Base-by-base conservation (phyloP, 2,797 vertebrate species). In the Parauchenoglanis punctatus region DNA sequence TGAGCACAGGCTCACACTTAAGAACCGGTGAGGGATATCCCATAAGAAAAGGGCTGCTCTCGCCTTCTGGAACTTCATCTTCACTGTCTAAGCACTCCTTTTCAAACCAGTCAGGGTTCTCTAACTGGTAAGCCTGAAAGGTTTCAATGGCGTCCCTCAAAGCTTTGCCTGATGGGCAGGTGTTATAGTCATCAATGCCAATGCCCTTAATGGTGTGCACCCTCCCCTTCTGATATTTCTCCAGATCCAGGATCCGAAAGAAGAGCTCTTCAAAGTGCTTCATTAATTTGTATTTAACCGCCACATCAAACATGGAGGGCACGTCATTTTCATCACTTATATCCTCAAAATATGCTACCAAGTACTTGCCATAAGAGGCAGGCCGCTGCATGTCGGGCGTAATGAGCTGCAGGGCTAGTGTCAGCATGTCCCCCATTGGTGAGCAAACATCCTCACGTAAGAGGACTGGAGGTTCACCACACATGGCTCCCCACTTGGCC, bases 401-500 rank as follows among this genome's bases (percentile, higher is more conserved):
- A 88, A 98, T 97, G 84, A 98, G 93, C 90, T 97, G 96, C 89
- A 99, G 93, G 84, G 98, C 97, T 0, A 97, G 96, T 0, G 96
- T 98, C 89, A 99, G 97, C 80, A 99, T 95, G 91, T 99, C 99
- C 0, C 97, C 97, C 0, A 93, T 87, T 0, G 96, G 94, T 15
- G 96, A 96, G 10, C 92, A 85, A 2, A 93, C 86, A 84, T 99
- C 98, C 75, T 98, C 97, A 58, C 90, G 95, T 81, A 99, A 93
- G 2, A 85, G 93, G 77, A 98, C 89, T 0, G 75, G 91, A 4
- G 90, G 92, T 15, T 94, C 93, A 3, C 97, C 96, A 0, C 97
- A 97, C 94, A 98, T 96, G 63, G 98, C 97, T 40, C 95, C 95
- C 98, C 99, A 99, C 67, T 99, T 99, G 40, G 97, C 97, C 84